Percentiles rank a stretch among this genome's conserved stretches.
Conservation (phyloP, 2,888 invertebrate genomes). For the Philhelius pedissequus region DNA sequence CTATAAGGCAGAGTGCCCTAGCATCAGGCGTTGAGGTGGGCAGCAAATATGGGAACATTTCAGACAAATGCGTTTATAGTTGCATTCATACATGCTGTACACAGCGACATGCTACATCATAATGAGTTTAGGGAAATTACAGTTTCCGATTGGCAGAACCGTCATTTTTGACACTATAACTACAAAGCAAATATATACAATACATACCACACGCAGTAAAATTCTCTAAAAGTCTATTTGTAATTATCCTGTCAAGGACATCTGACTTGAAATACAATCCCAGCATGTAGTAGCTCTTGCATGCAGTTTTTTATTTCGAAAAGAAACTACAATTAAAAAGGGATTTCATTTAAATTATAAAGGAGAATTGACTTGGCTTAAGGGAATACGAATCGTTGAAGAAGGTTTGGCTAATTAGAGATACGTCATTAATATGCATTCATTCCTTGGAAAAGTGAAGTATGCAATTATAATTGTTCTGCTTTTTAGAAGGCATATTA, state of each 20-base stretch:
- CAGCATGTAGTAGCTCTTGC: neutral
- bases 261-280: conserved; percentile 16
- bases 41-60: neutral
- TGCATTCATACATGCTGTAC: neutral
- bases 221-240: neutral
- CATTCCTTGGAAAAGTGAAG: too few relatives aligned
- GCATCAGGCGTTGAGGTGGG: neutral
- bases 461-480: too few relatives aligned
- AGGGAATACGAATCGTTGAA: neutral
- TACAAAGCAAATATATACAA: neutral
- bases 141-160: neutral
- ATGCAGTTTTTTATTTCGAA: neutral
- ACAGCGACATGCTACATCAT: too few relatives aligned
- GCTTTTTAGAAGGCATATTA: too few relatives aligned
- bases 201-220: neutral
- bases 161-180: conserved; percentile 11
- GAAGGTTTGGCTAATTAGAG: neutral
- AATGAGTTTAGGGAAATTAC: neutral
- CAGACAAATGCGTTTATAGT: neutral
- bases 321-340: conserved; percentile 42
- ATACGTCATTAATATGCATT: too few relatives aligned
- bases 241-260: conserved; percentile 52
- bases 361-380: neutral
- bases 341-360: conserved; percentile 33
- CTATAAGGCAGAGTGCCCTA: conserved; percentile 4